These are phyloP conservation scores for Ailuropoda melanoleuca DNA, from an alignment of 2,113 vertebrate genomes.

Conservation along the genomic window DNA sequence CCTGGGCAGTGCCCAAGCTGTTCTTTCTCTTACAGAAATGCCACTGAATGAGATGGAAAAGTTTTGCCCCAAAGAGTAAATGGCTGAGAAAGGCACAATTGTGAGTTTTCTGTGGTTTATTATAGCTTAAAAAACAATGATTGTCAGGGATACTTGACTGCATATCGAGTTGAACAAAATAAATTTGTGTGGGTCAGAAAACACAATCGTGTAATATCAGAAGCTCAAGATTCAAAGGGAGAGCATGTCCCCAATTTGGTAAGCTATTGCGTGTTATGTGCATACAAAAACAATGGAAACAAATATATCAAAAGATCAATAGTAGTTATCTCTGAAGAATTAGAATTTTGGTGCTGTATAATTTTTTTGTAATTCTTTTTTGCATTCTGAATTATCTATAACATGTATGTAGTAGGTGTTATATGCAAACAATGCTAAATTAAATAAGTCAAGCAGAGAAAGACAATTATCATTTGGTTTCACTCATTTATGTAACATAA, in stretches of 20 bases:
- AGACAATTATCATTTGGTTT: too few species aligned
- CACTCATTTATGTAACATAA: too few species aligned
- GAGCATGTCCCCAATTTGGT: not conserved
- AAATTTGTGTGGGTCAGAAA: not conserved
- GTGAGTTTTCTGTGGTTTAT: not conserved
- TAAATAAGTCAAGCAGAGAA: too few species aligned
- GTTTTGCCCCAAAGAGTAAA: not conserved
- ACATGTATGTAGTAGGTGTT: too few species aligned
- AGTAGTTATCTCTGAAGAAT: not conserved
- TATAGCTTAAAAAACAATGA: not conserved
- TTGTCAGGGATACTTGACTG: not conserved
- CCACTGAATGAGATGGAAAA: not conserved
- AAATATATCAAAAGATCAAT: not conserved
- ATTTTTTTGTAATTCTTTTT: slow-evolving; percentile 2
- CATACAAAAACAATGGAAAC: not conserved
- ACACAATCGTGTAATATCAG: not conserved
- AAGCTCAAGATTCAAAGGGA: not conserved
- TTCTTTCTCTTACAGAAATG: not conserved
- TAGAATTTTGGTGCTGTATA: not conserved
- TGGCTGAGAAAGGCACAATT: not conserved
- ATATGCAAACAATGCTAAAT: too few species aligned
- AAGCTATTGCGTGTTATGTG: not conserved
- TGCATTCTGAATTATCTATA: not conserved
- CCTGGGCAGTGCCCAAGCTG: not conserved
- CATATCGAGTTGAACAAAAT: not conserved